Base-by-base conservation (phyloP, 2,888 invertebrate species). In the Nyleta sp. region DNA sequence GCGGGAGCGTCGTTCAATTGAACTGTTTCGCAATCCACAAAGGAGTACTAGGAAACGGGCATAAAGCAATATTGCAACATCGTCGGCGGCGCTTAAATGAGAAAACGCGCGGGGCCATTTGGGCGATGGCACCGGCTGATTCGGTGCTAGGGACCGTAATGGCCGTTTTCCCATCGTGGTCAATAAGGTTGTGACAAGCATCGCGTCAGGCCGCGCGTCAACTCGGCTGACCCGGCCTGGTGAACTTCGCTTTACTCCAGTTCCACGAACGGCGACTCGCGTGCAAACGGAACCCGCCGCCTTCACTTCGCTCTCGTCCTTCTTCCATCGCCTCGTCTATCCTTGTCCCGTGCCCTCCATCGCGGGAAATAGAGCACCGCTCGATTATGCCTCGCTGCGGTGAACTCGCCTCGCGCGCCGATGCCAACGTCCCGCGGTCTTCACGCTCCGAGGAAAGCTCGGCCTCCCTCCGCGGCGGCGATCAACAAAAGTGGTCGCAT, bases 311-410 rank as follows among this genome's bases (percentile, higher is more conserved):
- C 52, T 64, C 81, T 77, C 62, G 70, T 73, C 76, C 67, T 76
- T 75, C 71, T 55, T 53, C 46, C 64, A 40, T 55, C 64, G 53
- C n/a, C n/a, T n/a, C 53, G 64, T 64, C 73, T 65, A 73, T 73
- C 64, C 78, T 48, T 53, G 59, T 73, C 71, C 55, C 35, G 55
- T 70, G 57, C 74, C 80, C 72, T 80, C 80, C 82, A 82, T 82
- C 81, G 80, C 88, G 88, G 87, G 87, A 88, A 88, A 88, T 88
- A 82, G 88, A 87, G 87, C 88, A 86, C 83, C 78, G 83, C 81
- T 84, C 82, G 85, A 86, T 84, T 84, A 83, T 85, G 82, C 82
- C 81, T 82, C 82, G 53, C 60, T 55, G 64, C 59, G 78, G 76
- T 78, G 82, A 82, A 83, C 83, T n/a, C n/a, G n/a, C n/a, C n/a